A percentile compares a stretch with the other conserved stretches of the same genome.
Evolutionary conservation across 2,113 vertebrate species (phyloP).

Genomic region (Poecile atricapillus): DNA sequence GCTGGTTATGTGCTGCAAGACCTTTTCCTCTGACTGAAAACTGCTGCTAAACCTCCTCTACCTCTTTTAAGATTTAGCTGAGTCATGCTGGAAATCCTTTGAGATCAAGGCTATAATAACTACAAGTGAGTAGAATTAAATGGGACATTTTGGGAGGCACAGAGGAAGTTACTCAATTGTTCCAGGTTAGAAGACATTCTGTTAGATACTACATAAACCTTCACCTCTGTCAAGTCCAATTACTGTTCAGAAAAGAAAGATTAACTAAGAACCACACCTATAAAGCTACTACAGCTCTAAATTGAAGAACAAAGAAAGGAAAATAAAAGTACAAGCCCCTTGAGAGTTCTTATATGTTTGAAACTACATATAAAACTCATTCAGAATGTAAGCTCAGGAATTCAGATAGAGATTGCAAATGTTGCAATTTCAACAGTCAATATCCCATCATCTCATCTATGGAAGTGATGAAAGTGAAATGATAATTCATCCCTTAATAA

Average conservation of each 20-base stretch:
- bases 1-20: not conserved
- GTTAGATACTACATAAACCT: not conserved
- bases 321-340: not conserved
- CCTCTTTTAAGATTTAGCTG: not conserved
- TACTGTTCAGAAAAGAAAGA: not conserved
- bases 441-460: not conserved
- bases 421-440: not conserved
- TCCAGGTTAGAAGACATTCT: not conserved
- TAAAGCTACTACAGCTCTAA: not conserved
- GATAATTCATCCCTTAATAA: not conserved
- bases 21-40: not conserved
- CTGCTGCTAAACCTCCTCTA: not conserved
- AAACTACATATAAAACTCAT: not conserved
- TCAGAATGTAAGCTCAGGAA: not conserved
- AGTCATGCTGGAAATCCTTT: not conserved
- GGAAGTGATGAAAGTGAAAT: not conserved
- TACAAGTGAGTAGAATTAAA: slow-evolving; percentile 9
- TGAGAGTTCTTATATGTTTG: not conserved
- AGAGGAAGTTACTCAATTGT: not conserved
- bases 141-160: not conserved
- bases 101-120: not conserved
- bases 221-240: not conserved
- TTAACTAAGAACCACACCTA: not conserved
- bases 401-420: not conserved
- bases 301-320: not conserved